These are phyloP conservation scores for Lordiphosa collinella DNA, from an alignment of 1,140 invertebrate genomes.

Conservation along the genomic window DNA sequence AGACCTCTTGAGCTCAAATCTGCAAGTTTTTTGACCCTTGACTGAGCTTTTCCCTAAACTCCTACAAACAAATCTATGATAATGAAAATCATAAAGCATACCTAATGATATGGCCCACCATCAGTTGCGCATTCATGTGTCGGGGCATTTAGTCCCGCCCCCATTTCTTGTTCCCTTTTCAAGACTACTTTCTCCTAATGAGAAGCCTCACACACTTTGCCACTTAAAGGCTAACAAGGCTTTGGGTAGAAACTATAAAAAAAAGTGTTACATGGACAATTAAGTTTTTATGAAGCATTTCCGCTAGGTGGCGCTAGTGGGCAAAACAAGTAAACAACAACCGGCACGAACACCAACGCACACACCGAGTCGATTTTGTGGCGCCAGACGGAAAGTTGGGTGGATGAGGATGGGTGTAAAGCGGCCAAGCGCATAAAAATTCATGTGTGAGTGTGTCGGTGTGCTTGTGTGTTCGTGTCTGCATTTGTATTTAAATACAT, in stretches of 20 bases:
- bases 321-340: conserved; percentile 52
- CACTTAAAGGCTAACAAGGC: conserved; percentile 27
- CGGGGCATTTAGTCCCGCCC: too few species aligned
- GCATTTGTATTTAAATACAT: conserved; percentile 70
- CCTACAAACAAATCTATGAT: too few species aligned
- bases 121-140: too few species aligned
- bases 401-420: background rate
- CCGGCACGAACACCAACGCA: conserved; percentile 31
- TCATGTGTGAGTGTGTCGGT: conserved; percentile 16
- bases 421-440: conserved; percentile 34
- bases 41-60: too few species aligned
- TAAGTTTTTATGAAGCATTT: conserved; percentile 75
- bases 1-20: too few species aligned
- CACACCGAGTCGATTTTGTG: conserved; percentile 12
- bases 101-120: too few species aligned
- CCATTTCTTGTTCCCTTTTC: too few species aligned
- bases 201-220: too few species aligned
- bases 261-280: conserved; percentile 71
- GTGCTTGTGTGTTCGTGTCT: conserved; percentile 34
- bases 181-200: too few species aligned
- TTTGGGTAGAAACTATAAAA: conserved; percentile 27
- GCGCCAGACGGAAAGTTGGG: conserved; percentile 12
- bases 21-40: too few species aligned
- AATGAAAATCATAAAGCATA: too few species aligned
- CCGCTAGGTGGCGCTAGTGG: conserved; percentile 63